Conservation (phyloP, 1,140 invertebrate genomes). For the Parapsyche elsis region DNA sequence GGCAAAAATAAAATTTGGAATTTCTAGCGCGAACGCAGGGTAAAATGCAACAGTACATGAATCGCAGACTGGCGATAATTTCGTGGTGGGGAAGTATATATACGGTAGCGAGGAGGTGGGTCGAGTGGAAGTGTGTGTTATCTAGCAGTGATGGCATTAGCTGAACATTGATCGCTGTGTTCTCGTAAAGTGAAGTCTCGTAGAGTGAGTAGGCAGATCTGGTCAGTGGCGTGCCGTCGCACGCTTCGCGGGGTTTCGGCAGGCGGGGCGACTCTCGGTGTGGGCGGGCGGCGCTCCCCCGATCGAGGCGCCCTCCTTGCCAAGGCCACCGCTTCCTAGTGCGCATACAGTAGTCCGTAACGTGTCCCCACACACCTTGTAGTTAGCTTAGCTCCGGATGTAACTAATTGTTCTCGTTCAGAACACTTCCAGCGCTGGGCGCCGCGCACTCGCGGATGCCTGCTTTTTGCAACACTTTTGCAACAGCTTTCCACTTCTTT, state of each 20-base stretch:
- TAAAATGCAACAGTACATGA: not conserved
- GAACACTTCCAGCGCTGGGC: conserved; percentile 55
- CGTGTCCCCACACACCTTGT: conserved; percentile 16
- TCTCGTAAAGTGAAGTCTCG: no score
- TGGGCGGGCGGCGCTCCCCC: conserved; percentile 49
- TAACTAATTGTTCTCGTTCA: conserved; percentile 54
- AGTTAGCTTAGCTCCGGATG: conserved; percentile 57
- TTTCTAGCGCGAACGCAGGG: not conserved
- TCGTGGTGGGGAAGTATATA: not conserved
- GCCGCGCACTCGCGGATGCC: conserved; percentile 57
- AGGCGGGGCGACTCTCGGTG: conserved; percentile 45
- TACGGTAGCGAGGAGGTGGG: not conserved
- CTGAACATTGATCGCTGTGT: conserved; percentile 56
- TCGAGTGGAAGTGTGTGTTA: conserved; percentile 51
- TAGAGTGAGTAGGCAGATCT: conserved; percentile 52
- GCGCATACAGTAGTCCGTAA: conserved; percentile 20
- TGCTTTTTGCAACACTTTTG: conserved; percentile 52
- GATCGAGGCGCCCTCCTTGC: conserved; percentile 48
- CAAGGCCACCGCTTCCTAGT: conserved; percentile 44
- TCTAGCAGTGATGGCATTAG: conserved; percentile 56
- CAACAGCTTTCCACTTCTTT: no score
- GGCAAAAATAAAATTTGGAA: not conserved
- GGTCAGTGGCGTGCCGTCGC: conserved; percentile 55
- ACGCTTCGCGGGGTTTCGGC: conserved; percentile 36
- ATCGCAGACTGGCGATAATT: not conserved